Evolutionary conservation across 2,888 invertebrate genomes (phyloP), one percentile per base, ranked within the genome.

Genomic region (Standfussiana lucernea): DNA sequence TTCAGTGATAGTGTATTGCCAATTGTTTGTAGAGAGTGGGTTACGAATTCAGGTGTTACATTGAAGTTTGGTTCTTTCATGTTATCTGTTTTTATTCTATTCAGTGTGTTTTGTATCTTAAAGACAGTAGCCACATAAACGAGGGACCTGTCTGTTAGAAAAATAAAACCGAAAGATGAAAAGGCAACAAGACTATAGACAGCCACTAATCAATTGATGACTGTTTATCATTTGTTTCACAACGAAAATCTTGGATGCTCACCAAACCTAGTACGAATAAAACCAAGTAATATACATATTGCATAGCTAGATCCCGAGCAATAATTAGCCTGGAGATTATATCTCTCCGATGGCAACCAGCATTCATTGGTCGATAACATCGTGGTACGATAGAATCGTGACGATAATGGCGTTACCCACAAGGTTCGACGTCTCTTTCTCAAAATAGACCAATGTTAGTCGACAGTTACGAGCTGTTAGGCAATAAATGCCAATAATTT

Each of bases 281-380:
- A 61, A 69, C 24, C 59, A 66, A 79, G 79, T 83, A 65, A 66
- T 61, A 79, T 56, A 82, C 50, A 32, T 73, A 80, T 40, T 42
- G 47, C 15, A 62, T 81, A 71, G 28, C 73, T n/a, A 50, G 13
- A 42, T 72, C 61, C 42, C 61, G 65, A 68, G 61, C 72, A 82
- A 83, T 83, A 83, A 83, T 83, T 83, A 83, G 77, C 86, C n/a
- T 40, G 40, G 18, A 72, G 83, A 83, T 83, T 67, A 70, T 82
- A 83, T 83, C 83, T 75, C 53, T 35, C 15, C 72, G 82, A 82
- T 82, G 82, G 85, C 75, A 85, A 85, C 73, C 47, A 84, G 82
- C 76, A 83, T 85, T 85, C 83, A 83, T 72, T 85, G 76, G 82
- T 64, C 45, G 83, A 83, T 83, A 86, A 47, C 42, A 83, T 83